phyloP scores from a whole-genome alignment of 92 coral and sea anemone genomes.

The Porites cylindrica region DNA sequence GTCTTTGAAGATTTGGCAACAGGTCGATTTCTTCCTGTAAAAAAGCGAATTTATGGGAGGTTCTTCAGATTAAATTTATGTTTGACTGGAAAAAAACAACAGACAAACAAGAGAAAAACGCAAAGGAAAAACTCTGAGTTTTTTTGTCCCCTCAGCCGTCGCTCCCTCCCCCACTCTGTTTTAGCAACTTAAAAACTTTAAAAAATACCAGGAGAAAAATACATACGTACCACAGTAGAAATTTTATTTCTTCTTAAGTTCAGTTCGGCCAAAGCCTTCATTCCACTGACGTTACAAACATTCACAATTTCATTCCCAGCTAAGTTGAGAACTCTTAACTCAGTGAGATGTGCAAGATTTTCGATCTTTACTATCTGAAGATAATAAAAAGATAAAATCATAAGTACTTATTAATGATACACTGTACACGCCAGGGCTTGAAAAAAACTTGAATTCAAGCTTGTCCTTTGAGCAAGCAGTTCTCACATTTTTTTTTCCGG shows the following conservation, averaged over 20 bases:
- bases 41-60: neutral
- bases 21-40: conserved; percentile 87
- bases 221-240: conserved; percentile 78
- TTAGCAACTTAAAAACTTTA: neutral
- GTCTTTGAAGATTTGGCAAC: conserved; percentile 86
- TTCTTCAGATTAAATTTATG: neutral
- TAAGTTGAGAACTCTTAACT: conserved; percentile 90
- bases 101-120: no score
- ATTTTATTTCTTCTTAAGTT: conserved; percentile 96
- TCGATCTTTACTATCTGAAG: conserved; percentile 83
- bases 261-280: conserved; percentile 91
- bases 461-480: no score
- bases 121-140: no score
- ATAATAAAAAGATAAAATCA: neutral
- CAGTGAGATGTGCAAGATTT: conserved; percentile 89
- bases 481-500: no score
- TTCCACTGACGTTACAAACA: conserved; percentile 85
- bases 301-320: conserved; percentile 95
- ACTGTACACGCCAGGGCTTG: no score
- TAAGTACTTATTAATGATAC: no score
- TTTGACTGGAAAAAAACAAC: neutral
- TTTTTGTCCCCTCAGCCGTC: no score
- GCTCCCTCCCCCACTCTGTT: neutral
- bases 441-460: no score
- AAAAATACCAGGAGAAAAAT: neutral